Evolutionary conservation across 2,888 invertebrate species (phyloP).

Genomic region (Fragum whitleyi): DNA sequence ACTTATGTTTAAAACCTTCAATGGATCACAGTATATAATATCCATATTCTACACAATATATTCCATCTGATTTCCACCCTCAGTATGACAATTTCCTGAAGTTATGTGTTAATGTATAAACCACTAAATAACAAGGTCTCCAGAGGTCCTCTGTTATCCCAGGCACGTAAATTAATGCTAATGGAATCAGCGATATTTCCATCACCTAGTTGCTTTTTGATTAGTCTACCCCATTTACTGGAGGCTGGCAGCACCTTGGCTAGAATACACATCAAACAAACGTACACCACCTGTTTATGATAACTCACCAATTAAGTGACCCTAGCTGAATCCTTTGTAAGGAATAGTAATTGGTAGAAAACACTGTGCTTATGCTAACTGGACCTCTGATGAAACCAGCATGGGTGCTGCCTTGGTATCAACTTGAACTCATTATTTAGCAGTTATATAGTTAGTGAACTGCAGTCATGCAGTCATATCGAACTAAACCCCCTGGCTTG

Average conservation of each 20-base stretch:
- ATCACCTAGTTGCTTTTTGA: neutral
- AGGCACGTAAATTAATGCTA: constrained; percentile 4
- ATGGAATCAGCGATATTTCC: constrained; percentile 2
- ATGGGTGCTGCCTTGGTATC: neutral
- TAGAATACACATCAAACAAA: constrained; percentile 12
- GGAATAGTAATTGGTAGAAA: neutral
- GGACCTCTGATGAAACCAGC: neutral
- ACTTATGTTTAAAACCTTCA: too few species aligned
- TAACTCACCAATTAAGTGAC: constrained; percentile 1
- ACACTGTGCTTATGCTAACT: too few species aligned
- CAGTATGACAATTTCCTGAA: neutral
- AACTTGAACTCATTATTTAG: neutral
- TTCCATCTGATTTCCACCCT: too few species aligned
- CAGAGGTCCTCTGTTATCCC: constrained; percentile 14
- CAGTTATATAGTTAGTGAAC: neutral
- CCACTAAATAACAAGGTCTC: constrained; percentile 6
- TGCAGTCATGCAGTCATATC: neutral
- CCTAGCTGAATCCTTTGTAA: neutral
- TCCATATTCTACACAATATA: too few species aligned
- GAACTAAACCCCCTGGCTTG: neutral
- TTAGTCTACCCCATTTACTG: neutral
- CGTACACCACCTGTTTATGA: constrained; percentile 13
- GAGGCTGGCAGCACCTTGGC: neutral
- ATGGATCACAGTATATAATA: too few species aligned
- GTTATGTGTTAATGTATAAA: neutral